Percentiles rank a stretch among this genome's conserved stretches.
Evolutionary conservation across 1,140 invertebrate genomes (phyloP).

Genomic region (Procambarus virginalis): DNA sequence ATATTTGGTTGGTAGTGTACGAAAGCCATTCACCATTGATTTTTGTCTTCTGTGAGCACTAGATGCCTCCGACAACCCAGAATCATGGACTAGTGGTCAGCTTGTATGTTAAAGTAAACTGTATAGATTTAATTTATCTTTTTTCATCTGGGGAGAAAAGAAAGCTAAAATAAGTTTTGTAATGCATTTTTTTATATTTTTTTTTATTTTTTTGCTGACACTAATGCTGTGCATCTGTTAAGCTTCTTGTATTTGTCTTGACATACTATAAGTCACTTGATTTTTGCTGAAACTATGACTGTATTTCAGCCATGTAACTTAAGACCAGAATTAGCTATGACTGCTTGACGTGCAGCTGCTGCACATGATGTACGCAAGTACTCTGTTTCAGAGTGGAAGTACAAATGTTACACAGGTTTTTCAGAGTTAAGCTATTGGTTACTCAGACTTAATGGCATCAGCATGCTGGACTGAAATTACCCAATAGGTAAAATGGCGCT

Average conservation of each 20-base stretch:
- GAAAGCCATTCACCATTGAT: neutral
- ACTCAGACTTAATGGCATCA: neutral
- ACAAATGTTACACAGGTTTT: constrained; percentile 5
- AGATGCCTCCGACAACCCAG: neutral
- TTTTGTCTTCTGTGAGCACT: neutral
- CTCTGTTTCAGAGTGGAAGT: neutral
- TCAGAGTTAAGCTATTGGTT: neutral
- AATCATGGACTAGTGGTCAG: neutral
- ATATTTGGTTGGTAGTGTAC: neutral
- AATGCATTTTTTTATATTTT: no score
- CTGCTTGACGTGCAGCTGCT: neutral
- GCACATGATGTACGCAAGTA: neutral
- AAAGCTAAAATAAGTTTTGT: neutral
- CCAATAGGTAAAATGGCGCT: neutral
- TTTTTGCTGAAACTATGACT: neutral
- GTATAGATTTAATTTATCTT: neutral
- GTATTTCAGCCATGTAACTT: neutral
- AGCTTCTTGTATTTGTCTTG: constrained; percentile 9
- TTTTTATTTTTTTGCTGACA: neutral
- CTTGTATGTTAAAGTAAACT: neutral
- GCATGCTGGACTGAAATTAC: neutral
- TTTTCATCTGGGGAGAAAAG: neutral
- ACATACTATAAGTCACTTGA: constrained; percentile 6
- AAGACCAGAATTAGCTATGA: neutral
- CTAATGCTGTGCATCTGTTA: neutral